Base-by-base conservation (phyloP, 2,797 vertebrate genomes). In the Numenius phaeopus region DNA sequence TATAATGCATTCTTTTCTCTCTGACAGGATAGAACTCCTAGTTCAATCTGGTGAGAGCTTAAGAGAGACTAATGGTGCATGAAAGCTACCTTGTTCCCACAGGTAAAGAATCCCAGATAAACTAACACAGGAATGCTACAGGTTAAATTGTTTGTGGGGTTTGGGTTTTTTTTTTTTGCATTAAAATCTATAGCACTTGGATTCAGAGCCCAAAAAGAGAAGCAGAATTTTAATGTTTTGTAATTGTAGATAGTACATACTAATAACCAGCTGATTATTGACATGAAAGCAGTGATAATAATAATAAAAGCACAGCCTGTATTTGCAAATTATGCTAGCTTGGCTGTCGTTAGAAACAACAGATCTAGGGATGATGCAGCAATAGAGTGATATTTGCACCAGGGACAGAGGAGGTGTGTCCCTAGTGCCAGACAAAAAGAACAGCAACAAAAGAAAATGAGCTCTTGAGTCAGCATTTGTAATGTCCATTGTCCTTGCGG, bases 401-500 rank as follows among this genome's bases (percentile, higher is more conserved):
- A 80, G 89, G 29, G 37, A n/a, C 30, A 18, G 70, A 71, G 92
- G 92, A 92, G 64, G 83, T 82, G 46, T 90, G 75, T 92, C 77
- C 57, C n/a, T 86, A 62, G 47, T 47, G 32, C 65, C 54, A 83
- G 58, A 82, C 62, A 94, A 83, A 90, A 90, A 87, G 73, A 90
- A 26, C n/a, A 73, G 62, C 42, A 65, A 82, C 39, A 90, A 96
- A 96, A 93, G 88, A 84, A 95, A 96, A 97, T 82, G 61, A 62
- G 73, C 85, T 96, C 83, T 95, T n/a, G 40, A 93, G 64, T 90
- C 81, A 84, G 86, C 83, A 42, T 95, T 90, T 58, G 66, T 91
- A 18, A 87, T 27, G 70, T 87, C 62, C 40, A 14, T 93, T 95
- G 78, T 93, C 5, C 17, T 8, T 89, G 64, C 3, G 9, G 71